Base-by-base conservation (phyloP, 2,888 invertebrate species). In the Melanostoma mellinum region DNA sequence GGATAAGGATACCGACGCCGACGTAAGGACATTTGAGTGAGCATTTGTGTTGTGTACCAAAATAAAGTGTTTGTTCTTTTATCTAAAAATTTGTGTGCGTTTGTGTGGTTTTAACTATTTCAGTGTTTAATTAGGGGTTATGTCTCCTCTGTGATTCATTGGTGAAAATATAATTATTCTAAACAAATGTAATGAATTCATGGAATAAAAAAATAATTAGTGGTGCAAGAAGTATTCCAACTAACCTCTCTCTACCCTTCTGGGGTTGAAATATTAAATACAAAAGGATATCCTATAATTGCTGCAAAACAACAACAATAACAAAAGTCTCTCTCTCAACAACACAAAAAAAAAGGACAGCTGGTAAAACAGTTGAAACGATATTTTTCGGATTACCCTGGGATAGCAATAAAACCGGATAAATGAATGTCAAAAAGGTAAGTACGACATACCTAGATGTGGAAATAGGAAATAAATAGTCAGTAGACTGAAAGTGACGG, bases 401-500 rank as follows among this genome's bases (percentile, higher is more conserved):
- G 84, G 61, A 84, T 79, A 71, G 63, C 53, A 71, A 71, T 56
- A 71, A 74, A 84, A 75, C 55, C 84, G 84, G 79, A 84, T 84
- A 84, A 84, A 84, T 84, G 84, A 84, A 84, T 84, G 84, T 84
- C 84, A 84, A 84, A 79, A 84, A 84, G 84, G 84, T 84, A 84
- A 63, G 74, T 67, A 42, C 68, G 55, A 69, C 60, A 58, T 76
- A 73, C 55, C 44, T 42, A 36, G 35, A 42, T 42, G 44, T 46
- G 10, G 3, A 46, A 46, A 30, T 63, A 3, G 30, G 9, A 20
- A 20, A 20, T 20, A 20, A 20, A 20, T 20, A 20, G 20, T 20
- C 20, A 20, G n/a, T 2, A 44, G 40, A 30, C 9, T n/a, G 3
- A 9, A 35, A n/a, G 6, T 6, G 6, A 8, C 67, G 35, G 30